These are phyloP conservation scores for Takifugu bimaculatus DNA, from an alignment of 2,113 vertebrate species.

Conservation along the genomic window DNA sequence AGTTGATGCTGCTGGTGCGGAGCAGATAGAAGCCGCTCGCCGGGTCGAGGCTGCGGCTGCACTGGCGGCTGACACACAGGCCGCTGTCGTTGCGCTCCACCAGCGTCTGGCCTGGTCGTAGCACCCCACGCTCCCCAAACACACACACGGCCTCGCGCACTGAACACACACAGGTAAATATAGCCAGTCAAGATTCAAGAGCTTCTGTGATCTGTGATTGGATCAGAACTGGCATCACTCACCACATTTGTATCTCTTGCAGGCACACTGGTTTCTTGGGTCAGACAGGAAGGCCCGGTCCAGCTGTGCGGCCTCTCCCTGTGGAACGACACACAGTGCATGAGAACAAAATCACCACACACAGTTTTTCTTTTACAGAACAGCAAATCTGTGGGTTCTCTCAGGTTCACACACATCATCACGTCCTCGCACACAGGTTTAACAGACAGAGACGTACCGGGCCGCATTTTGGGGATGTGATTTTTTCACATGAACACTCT, in stretches of 20 bases:
- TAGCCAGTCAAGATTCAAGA: not conserved
- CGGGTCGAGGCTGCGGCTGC: slow-evolving; percentile 79
- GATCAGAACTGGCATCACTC: slow-evolving; percentile 45
- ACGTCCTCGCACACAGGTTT: not conserved
- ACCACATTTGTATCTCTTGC: slow-evolving; percentile 88
- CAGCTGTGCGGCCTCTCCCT: slow-evolving; percentile 88
- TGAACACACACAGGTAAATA: slow-evolving; percentile 52
- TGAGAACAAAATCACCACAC: not conserved
- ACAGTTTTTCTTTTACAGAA: too few species aligned
- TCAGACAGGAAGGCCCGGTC: slow-evolving; percentile 81
- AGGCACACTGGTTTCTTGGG: slow-evolving; percentile 83
- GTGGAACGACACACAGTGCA: not conserved
- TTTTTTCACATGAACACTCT: slow-evolving; percentile 90
- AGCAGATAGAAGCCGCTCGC: slow-evolving; percentile 83
- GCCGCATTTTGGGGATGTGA: slow-evolving; percentile 82
- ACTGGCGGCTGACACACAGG: slow-evolving; percentile 81
- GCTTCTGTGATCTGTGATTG: slow-evolving; percentile 4
- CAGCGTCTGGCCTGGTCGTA: slow-evolving; percentile 88
- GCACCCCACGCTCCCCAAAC: slow-evolving; percentile 80
- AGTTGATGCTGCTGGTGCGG: slow-evolving; percentile 79
- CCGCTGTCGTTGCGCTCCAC: slow-evolving; percentile 81
- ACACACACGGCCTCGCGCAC: slow-evolving; percentile 90
- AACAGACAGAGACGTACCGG: slow-evolving; percentile 75
- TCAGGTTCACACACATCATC: not conserved
- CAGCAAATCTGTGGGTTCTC: not conserved